Percentiles rank a stretch among this genome's conserved stretches.
These are phyloP conservation scores for Zingel zingel DNA, from an alignment of 2,113 vertebrate species.

Conservation along the genomic window DNA sequence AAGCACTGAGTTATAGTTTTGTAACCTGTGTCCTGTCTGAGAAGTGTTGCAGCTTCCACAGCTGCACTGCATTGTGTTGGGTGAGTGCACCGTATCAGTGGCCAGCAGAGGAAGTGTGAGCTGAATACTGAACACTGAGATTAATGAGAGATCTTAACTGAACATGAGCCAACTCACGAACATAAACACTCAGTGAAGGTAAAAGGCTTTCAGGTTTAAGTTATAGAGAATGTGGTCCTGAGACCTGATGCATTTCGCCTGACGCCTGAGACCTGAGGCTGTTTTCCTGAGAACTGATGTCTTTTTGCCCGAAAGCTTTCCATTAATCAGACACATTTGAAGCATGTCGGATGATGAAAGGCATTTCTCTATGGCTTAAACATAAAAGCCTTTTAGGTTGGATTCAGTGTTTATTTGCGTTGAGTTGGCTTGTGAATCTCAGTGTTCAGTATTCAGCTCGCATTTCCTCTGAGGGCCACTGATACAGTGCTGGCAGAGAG, in stretches of 20 bases:
- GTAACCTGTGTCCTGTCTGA: slow-evolving; percentile 20
- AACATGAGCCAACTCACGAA: too few species aligned
- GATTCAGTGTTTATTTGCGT: slow-evolving; percentile 4
- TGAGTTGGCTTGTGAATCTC: slow-evolving; percentile 51
- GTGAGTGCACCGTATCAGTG: neutral
- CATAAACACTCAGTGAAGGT: too few species aligned
- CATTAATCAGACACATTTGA: slow-evolving; percentile 14
- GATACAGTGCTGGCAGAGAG: slow-evolving; percentile 13
- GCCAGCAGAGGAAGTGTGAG: too few species aligned
- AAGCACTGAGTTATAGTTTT: slow-evolving; percentile 49
- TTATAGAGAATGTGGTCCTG: too few species aligned
- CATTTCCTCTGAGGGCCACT: slow-evolving; percentile 23
- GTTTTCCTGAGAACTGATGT: too few species aligned
- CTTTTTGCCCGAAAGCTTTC: slow-evolving; percentile 8
- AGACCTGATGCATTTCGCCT: too few species aligned
- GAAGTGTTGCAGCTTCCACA: slow-evolving; percentile 4
- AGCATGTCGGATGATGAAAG: slow-evolving; percentile 1
- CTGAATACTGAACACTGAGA: too few species aligned
- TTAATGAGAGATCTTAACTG: too few species aligned
- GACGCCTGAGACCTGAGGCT: too few species aligned
- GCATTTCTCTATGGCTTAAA: neutral
- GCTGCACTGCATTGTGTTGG: neutral
- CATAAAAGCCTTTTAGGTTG: slow-evolving; percentile 25
- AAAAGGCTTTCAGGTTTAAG: too few species aligned
- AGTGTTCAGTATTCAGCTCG: slow-evolving; percentile 58